Percentiles rank a stretch among this genome's conserved stretches.
Conservation (phyloP, 2,888 invertebrate species). For the Icerya purchasi region DNA sequence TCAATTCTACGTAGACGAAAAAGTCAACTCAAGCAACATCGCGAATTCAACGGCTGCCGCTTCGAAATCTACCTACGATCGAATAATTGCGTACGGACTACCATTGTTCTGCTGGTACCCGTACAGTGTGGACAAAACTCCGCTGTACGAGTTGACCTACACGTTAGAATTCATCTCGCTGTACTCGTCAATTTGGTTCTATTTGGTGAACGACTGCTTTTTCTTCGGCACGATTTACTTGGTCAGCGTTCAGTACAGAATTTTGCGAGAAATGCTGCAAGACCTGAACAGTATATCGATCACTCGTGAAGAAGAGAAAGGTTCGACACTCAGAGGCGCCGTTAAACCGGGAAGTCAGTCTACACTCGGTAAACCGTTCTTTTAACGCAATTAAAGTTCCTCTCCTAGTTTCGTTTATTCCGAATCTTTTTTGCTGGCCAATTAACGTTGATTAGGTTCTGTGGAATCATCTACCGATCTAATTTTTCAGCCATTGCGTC, state of each 20-base stretch:
- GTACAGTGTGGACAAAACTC: conserved; percentile 6
- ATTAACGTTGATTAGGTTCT: too few relatives aligned
- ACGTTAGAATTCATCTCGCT: conserved; percentile 7
- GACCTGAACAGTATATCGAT: conserved; percentile 4
- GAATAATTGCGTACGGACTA: neutral
- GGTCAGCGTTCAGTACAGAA: conserved; percentile 12
- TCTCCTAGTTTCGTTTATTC: too few relatives aligned
- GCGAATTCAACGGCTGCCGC: neutral
- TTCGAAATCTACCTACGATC: neutral
- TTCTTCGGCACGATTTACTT: conserved; percentile 17
- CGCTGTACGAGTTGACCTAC: conserved; percentile 13
- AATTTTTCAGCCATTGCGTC: too few relatives aligned
- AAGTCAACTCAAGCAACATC: neutral
- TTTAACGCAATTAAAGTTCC: too few relatives aligned
- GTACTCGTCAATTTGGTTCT: conserved; percentile 14
- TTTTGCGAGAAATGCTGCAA: conserved; percentile 6
- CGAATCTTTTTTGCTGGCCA: too few relatives aligned
- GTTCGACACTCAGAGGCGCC: too few relatives aligned
- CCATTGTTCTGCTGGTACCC: conserved; percentile 15
- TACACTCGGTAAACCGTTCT: too few relatives aligned
- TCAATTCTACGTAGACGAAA: neutral
- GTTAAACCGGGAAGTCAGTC: too few relatives aligned
- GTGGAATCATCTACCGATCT: too few relatives aligned
- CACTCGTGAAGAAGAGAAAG: too few relatives aligned
- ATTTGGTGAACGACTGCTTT: conserved; percentile 16